A percentile compares a stretch with the other conserved stretches of the same genome.
Evolutionary conservation across 2,797 vertebrate genomes (phyloP).

Genomic region (Mormyrus proboscirostris): DNA sequence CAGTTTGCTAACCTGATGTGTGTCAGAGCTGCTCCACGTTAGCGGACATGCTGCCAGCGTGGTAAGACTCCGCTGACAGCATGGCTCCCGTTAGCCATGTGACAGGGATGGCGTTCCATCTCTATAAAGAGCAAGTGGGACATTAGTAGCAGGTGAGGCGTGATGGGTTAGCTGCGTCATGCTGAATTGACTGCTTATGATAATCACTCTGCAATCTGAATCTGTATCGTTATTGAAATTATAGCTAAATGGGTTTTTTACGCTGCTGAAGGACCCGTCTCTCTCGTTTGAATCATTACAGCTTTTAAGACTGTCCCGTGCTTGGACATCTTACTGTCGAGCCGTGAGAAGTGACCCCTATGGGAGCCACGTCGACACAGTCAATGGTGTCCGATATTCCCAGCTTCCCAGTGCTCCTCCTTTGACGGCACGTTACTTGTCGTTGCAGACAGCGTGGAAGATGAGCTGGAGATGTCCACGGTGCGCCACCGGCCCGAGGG

Average conservation of each 20-base stretch:
- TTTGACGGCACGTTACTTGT: constrained; percentile 26
- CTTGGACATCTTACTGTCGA: neutral
- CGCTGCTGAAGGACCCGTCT: neutral
- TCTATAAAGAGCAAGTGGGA: neutral
- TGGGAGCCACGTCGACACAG: neutral
- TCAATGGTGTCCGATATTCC: neutral
- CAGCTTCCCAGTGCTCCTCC: neutral
- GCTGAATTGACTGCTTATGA: neutral
- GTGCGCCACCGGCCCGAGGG: constrained; percentile 94
- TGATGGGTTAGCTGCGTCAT: neutral
- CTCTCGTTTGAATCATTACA: neutral
- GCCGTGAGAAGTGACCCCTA: neutral
- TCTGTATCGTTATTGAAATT: neutral
- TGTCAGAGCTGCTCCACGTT: neutral
- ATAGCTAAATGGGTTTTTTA: neutral
- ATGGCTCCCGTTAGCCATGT: neutral
- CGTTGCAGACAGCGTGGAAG: constrained; percentile 87
- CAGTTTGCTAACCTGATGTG: neutral
- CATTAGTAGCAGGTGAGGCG: neutral
- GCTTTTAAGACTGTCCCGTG: neutral
- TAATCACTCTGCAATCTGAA: neutral
- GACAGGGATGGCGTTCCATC: neutral
- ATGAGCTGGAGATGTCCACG: constrained; percentile 92
- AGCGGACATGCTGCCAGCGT: neutral
- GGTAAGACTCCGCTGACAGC: neutral